Base-by-base conservation (phyloP, 2,797 vertebrate genomes). In the Dendrocincla fuliginosa region DNA sequence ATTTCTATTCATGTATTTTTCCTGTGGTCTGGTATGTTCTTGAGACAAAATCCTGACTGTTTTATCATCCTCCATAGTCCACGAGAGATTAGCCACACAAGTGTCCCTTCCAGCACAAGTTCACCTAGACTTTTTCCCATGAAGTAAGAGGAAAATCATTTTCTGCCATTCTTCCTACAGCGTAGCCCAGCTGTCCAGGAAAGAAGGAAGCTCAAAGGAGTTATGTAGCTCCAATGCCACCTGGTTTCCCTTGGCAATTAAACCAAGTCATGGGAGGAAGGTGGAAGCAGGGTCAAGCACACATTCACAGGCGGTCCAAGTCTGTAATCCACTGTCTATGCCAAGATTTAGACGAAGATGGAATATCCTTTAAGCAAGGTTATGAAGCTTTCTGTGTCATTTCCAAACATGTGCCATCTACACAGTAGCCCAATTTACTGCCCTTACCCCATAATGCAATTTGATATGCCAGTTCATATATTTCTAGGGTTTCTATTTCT, bases 1-100 rank as follows among this genome's bases (percentile, higher is more conserved):
- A 19, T 39, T 61, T 79, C 23, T 80, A 13, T 67, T 41, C 8
- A 4, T 32, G 7, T 47, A 9, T 55, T 91, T 87, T 74, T 23
- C 50, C 19, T 46, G 24, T 73, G n/a, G 17, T n/a, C 12, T 59
- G 8, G 5, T 18, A 19, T 16, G 22, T 49, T 57, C 27, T 76
- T 69, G 20, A 79, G 46, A 49, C 32, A 82, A 92, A 90, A 90
- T 53, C 27, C 33, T 65, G 27, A 22, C 11, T 73, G 64, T 82
- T 71, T 37, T 50, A 4, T 42, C 49, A 42, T 17, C 4, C 12
- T 46, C 6, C 55, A 49, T 39, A 39, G 25, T 24, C 22, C 16
- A 20, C 28, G 55, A 49, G 50, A 73, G 30, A 57, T 61, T 17
- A 82, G 15, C 11, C 44, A 50, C 44, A 50, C 22, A 44, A 52